Base-by-base conservation (phyloP, 1,140 invertebrate species). In the Drosophila guanche region DNA sequence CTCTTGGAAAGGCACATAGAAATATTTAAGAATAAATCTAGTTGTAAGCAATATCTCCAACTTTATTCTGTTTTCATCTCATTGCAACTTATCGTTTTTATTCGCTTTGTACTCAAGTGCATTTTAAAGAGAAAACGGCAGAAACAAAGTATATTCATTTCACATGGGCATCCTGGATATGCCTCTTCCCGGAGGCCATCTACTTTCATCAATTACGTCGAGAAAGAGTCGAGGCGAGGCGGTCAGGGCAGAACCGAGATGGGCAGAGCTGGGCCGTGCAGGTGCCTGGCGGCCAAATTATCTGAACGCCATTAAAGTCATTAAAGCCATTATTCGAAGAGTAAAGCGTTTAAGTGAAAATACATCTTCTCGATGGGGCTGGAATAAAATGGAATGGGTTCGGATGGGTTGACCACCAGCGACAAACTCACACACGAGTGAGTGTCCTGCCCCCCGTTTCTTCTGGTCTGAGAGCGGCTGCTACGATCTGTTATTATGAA, bases 341-440 rank as follows among this genome's bases (percentile, higher is more conserved):
- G 83, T 83, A 89, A 88, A 88, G 76, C 83, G 83, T 88, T 88
- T 88, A 88, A 89, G 75, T 73, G 70, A 83, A 88, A 88, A 89
- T 88, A 68, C 83, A 88, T 86, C 84, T 88, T 88, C 74, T 78
- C 46, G 51, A 75, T 71, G 73, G 57, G 69, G 48, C 22, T 43
- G 25, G 47, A 23, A 42, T 52, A n/a, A 22, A 50, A 61, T 52
- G 16, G 23, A 50, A 61, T 60, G 48, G 45, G 37, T 10, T 53
- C 7, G 25, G 22, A n/a, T 55, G 25, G 59, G 33, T 48, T 73
- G 55, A 56, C 61, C 40, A 43, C 48, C 66, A 70, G 62, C 72
- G 78, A 72, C 78, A 80, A 53, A 76, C 65, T 59, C 77, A 72
- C 56, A 62, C 61, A 65, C 51, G 29, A 46, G 65, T 33, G 41